phyloP scores from a whole-genome alignment of 2,113 vertebrate species.

The Suricata suricatta region DNA sequence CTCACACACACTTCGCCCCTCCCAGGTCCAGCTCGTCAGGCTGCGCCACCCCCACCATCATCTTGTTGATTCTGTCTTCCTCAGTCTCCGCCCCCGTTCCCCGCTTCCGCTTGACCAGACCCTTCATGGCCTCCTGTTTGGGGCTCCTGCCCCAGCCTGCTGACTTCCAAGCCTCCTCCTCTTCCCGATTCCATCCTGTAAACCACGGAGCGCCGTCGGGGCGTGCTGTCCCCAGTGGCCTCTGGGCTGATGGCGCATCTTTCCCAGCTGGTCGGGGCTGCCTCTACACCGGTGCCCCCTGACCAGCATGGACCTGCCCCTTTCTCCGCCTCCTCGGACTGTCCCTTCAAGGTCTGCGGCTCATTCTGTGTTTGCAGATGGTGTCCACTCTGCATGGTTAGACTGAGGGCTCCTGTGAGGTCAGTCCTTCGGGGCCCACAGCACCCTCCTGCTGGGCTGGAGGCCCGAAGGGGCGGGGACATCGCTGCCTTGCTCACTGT shows the following conservation, averaged over 20 bases:
- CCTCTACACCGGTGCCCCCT: neutral
- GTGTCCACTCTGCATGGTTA: neutral
- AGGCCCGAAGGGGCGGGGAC: accelerated
- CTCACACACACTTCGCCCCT: neutral
- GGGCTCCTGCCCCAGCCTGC: neutral
- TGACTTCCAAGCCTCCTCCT: accelerated
- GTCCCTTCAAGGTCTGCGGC: neutral
- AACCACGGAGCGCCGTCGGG: neutral
- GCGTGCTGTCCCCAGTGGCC: neutral
- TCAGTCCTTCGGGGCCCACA: neutral
- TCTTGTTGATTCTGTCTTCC: accelerated
- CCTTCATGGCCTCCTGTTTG: neutral
- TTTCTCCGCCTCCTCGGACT: too few species aligned
- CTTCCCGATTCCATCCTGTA: accelerated
- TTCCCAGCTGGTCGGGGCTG: neutral
- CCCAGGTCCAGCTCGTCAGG: neutral
- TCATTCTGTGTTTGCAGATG: neutral
- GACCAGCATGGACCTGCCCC: accelerated
- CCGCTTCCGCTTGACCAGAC: neutral
- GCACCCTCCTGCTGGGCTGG: accelerated
- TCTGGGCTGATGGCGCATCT: neutral
- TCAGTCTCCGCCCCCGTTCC: neutral
- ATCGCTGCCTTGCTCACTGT: accelerated
- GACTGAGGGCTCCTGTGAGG: accelerated
- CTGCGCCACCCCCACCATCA: accelerated